Conservation (phyloP, 1,140 invertebrate species). For the Rhopalosiphum maidis region DNA sequence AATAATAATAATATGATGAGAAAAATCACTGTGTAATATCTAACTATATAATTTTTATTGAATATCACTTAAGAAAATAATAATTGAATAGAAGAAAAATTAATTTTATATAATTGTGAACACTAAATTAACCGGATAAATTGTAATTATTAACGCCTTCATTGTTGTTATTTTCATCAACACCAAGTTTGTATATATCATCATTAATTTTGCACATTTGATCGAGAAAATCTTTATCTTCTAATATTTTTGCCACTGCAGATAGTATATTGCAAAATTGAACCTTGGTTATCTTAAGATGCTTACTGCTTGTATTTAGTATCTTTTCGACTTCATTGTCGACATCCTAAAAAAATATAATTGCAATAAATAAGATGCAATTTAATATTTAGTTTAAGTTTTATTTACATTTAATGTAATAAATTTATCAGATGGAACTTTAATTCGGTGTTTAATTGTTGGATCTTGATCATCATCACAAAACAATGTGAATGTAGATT, state of each 20-base stretch:
- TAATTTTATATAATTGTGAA: neutral
- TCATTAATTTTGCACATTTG: constrained; percentile 52
- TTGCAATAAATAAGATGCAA: neutral
- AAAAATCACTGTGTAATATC: neutral
- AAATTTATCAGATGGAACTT: constrained; percentile 41
- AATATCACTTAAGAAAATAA: neutral
- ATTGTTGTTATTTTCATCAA: constrained; percentile 55
- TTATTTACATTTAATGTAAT: constrained; percentile 8
- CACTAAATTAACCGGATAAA: constrained; percentile 48
- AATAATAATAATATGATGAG: neutral
- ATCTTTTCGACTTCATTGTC: constrained; percentile 34
- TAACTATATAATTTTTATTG: neutral
- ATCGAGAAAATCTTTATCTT: constrained; percentile 38
- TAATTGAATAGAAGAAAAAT: neutral
- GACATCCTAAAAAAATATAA: constrained; percentile 8
- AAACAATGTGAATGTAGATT: constrained; percentile 50
- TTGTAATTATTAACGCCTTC: constrained; percentile 49
- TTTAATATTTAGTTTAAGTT: neutral
- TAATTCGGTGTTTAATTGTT: constrained; percentile 47
- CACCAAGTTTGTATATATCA: constrained; percentile 48
- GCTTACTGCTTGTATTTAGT: constrained; percentile 31
- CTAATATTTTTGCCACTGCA: constrained; percentile 40
- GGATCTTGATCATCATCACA: constrained; percentile 43
- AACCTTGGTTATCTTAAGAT: constrained; percentile 40
- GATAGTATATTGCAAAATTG: constrained; percentile 19